Evolutionary conservation across 2,113 vertebrate genomes (phyloP).

Genomic region (Camelus dromedarius): DNA sequence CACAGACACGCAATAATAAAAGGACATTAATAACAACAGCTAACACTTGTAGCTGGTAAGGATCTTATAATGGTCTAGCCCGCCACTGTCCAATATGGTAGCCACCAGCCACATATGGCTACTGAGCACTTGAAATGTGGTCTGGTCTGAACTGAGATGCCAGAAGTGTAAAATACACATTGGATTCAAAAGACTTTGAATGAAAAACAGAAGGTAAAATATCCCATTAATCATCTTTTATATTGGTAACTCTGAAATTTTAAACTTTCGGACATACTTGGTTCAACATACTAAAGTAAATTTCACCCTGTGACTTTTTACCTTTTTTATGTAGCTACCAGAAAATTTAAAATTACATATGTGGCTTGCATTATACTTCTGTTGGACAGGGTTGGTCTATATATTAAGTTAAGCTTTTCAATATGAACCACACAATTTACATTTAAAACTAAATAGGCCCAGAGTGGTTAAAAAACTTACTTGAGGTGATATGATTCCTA

Average conservation of each 20-base stretch:
- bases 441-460: background rate
- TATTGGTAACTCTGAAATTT: constrained; percentile 15
- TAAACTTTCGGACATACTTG: background rate
- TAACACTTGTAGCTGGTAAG: background rate
- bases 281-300: background rate
- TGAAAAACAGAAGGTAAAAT: constrained; percentile 28
- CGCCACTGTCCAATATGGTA: background rate
- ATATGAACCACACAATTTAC: background rate
- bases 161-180: background rate
- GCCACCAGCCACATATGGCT: background rate
- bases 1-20: background rate
- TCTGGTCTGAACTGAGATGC: background rate
- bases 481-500: background rate
- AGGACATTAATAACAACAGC: background rate
- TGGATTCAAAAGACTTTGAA: background rate
- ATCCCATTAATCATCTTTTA: background rate
- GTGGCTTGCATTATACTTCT: background rate
- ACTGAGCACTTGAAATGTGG: background rate
- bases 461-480: constrained; percentile 3
- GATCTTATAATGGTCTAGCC: background rate
- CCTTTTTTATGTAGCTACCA: constrained; percentile 7
- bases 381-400: background rate
- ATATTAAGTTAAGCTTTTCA: background rate
- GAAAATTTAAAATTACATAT: background rate
- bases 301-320: background rate